Conservation (phyloP, 2,113 vertebrate genomes). For the Diphyllodes magnificus region DNA sequence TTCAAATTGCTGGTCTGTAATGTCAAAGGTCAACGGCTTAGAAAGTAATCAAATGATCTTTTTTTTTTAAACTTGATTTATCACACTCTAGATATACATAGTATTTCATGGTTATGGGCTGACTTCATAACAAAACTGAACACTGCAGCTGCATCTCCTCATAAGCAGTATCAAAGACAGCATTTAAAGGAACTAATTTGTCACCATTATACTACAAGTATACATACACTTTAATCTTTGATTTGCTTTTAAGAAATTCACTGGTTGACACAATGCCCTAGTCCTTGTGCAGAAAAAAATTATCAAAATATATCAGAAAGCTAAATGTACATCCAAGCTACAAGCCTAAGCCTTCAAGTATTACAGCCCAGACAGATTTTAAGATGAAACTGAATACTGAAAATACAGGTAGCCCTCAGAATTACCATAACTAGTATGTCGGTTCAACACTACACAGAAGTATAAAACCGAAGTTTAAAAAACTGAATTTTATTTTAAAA, state of each 20-base stretch:
- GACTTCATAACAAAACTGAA: neutral
- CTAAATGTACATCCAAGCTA: neutral
- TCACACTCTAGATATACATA: neutral
- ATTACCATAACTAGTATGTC: neutral
- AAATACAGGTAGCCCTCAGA: neutral
- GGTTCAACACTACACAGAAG: neutral
- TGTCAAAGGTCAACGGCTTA: neutral
- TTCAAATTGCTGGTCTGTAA: neutral
- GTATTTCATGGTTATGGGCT: neutral
- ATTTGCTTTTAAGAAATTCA: neutral
- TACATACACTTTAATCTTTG: neutral
- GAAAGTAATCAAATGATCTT: neutral
- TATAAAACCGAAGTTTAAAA: neutral
- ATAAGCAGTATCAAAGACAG: neutral
- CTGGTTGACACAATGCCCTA: neutral
- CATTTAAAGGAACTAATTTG: neutral
- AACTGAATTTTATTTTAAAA: neutral
- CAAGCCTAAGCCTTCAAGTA: neutral
- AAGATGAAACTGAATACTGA: neutral
- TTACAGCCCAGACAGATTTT: neutral
- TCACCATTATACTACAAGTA: neutral
- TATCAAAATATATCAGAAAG: neutral
- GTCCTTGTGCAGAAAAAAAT: neutral
- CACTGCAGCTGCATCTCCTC: neutral
- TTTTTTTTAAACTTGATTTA: neutral